A percentile compares a stretch with the other conserved stretches of the same genome.
Conservation (phyloP, 2,888 invertebrate species). For the Deroplatys truncata region DNA sequence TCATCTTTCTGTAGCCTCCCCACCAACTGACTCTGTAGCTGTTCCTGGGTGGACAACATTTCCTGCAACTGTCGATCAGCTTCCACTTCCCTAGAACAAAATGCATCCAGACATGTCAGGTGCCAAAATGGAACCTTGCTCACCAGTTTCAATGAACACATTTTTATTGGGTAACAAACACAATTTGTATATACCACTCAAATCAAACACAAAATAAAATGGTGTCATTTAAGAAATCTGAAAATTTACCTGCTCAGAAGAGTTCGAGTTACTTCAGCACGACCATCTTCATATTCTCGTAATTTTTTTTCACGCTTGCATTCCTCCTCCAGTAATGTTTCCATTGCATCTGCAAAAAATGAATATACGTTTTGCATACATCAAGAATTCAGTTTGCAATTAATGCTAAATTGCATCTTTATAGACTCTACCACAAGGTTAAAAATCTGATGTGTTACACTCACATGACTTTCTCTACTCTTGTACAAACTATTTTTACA, state of each 20-base stretch:
- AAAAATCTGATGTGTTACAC: too few species aligned
- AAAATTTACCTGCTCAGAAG: slow-evolving; percentile 50
- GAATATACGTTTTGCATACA: not conserved
- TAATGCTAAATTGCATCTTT: too few species aligned
- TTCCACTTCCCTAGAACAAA: slow-evolving; percentile 53
- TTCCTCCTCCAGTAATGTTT: slow-evolving; percentile 64
- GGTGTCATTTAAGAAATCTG: too few species aligned
- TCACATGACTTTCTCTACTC: too few species aligned
- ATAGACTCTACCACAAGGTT: too few species aligned
- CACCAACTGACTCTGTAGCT: slow-evolving; percentile 56
- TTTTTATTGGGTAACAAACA: too few species aligned
- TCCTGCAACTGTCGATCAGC: slow-evolving; percentile 56
- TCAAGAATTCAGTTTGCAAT: too few species aligned
- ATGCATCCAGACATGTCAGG: not conserved
- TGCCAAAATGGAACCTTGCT: too few species aligned
- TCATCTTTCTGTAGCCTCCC: slow-evolving; percentile 62
- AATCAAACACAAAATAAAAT: not conserved
- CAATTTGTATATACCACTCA: too few species aligned
- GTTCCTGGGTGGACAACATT: slow-evolving; percentile 59
- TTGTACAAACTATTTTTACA: too few species aligned
- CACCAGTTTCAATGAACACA: too few species aligned
- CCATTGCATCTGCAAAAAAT: slow-evolving; percentile 56
- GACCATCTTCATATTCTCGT: slow-evolving; percentile 57
- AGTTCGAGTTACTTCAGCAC: slow-evolving; percentile 53
- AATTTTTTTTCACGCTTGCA: slow-evolving; percentile 56